Evolutionary conservation across 2,113 vertebrate species (phyloP).

Genomic region (Sinosuthora webbiana): DNA sequence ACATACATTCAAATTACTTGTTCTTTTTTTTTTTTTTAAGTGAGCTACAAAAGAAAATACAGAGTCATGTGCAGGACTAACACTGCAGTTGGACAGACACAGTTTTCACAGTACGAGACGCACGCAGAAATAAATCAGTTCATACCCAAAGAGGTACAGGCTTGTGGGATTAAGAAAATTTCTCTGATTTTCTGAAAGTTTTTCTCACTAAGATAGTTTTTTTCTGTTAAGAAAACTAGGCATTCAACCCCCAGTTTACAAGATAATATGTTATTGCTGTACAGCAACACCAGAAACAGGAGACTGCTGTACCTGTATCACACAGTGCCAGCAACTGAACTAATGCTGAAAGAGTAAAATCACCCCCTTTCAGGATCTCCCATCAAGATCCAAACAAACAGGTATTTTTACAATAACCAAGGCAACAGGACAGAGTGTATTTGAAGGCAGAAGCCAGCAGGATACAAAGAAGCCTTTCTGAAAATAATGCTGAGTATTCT

Average conservation of each 20-base stretch:
- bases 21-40: not conserved
- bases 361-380: not conserved
- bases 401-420: not conserved
- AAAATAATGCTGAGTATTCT: not conserved
- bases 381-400: not conserved
- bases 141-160: not conserved
- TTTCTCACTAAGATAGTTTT: no score
- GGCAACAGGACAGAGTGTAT: not conserved
- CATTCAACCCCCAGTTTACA: not conserved
- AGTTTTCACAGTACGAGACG: fast-evolving
- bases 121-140: fast-evolving
- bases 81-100: not conserved
- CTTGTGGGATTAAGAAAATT: not conserved
- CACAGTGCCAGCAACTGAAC: not conserved
- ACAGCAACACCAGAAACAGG: fast-evolving
- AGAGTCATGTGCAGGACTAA: fast-evolving
- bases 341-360: not conserved
- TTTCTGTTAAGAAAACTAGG: not conserved
- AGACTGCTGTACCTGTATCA: not conserved
- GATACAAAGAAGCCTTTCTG: not conserved
- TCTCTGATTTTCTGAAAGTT: no score
- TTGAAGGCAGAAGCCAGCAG: not conserved
- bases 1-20: not conserved
- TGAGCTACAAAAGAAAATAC: not conserved
- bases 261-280: not conserved